phyloP scores from a whole-genome alignment of 2,797 vertebrate genomes.

The Syngnathus acus region DNA sequence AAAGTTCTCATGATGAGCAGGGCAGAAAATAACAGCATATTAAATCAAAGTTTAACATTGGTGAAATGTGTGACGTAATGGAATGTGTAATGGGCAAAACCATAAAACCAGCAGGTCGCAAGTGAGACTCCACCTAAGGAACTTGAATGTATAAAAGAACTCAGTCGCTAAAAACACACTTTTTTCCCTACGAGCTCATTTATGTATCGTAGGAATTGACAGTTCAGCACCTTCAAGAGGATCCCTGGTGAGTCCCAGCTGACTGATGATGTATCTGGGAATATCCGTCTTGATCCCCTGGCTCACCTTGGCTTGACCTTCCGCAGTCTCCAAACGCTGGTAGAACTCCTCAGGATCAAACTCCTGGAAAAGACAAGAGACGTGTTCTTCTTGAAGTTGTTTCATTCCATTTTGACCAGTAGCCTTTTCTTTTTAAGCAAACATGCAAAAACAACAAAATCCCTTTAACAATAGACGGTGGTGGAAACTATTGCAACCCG shows the following conservation, averaged over 20 bases:
- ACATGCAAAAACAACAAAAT: neutral
- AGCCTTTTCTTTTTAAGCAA: neutral
- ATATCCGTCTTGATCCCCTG: constrained; percentile 90
- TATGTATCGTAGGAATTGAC: neutral
- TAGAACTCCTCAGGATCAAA: constrained; percentile 95
- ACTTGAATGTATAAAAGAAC: neutral
- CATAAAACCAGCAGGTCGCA: neutral
- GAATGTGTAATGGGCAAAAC: neutral
- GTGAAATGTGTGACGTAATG: neutral
- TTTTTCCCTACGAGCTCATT: too few species aligned
- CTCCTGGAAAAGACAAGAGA: constrained; percentile 64
- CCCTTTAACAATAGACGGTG: neutral
- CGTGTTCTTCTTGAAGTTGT: neutral
- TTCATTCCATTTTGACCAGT: neutral
- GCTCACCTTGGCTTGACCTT: constrained; percentile 87
- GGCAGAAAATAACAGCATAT: neutral
- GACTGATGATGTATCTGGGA: constrained; percentile 87
- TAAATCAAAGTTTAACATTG: neutral
- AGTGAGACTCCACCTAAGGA: neutral
- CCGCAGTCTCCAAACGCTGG: constrained; percentile 86
- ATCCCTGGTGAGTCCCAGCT: constrained; percentile 87
- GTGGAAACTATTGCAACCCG: neutral
- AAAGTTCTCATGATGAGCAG: neutral
- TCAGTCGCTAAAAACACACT: too few species aligned
- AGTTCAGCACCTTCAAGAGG: constrained; percentile 79